Evolutionary conservation across 2,797 vertebrate genomes (phyloP).

Genomic region (Arrhamphus sclerolepis): DNA sequence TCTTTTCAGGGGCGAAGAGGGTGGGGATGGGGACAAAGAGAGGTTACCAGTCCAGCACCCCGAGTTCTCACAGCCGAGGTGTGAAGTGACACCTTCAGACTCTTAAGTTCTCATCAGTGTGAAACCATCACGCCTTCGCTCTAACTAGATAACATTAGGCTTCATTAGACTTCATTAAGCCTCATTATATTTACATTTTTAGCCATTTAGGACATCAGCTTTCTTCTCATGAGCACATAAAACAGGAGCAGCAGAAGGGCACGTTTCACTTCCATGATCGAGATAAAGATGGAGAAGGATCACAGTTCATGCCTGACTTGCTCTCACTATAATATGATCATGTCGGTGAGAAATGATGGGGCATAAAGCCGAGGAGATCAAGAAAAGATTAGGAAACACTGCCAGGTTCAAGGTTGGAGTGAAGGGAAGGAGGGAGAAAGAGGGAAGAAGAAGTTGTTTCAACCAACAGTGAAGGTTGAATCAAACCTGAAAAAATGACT

Average conservation of each 20-base stretch:
- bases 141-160: slow-evolving; percentile 60
- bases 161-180: slow-evolving; percentile 74
- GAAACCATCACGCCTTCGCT: slow-evolving; percentile 75
- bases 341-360: slow-evolving; percentile 33
- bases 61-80: slow-evolving; percentile 77
- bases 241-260: background rate
- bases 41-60: slow-evolving; percentile 27
- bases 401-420: slow-evolving; percentile 56
- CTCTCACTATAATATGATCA: slow-evolving; percentile 29
- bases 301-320: background rate
- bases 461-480: background rate
- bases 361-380: slow-evolving; percentile 27
- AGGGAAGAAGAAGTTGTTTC: too few relatives aligned
- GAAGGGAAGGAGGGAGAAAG: slow-evolving; percentile 16
- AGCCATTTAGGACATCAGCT: background rate
- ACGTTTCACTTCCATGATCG: background rate
- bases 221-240: background rate
- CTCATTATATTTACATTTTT: slow-evolving; percentile 41
- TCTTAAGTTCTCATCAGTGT: slow-evolving; percentile 71
- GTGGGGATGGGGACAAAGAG: background rate
- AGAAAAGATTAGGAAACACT: slow-evolving; percentile 7
- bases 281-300: slow-evolving; percentile 1
- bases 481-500: background rate
- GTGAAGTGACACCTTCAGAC: slow-evolving; percentile 74
- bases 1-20: background rate